Evolutionary conservation across 2,888 invertebrate species (phyloP).

Genomic region (Sesamia inferens): DNA sequence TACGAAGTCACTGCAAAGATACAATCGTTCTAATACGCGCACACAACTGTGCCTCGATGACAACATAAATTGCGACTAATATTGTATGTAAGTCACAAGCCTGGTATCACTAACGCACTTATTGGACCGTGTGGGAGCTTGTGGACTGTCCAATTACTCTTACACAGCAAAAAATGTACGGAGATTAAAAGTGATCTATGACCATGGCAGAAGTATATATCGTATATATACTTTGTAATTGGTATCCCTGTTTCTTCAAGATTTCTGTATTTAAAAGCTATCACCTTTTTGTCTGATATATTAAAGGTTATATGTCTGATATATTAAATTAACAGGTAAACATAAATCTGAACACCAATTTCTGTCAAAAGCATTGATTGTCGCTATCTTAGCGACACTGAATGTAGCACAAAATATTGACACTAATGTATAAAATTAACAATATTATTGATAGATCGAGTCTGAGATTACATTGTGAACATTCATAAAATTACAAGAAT

Average conservation of each 20-base stretch:
- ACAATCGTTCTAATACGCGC: constrained; percentile 24
- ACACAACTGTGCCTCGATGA: constrained; percentile 14
- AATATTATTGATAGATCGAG: background rate
- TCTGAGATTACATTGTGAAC: background rate
- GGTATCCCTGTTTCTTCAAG: background rate
- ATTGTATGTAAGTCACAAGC: constrained; percentile 10
- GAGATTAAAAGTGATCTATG: background rate
- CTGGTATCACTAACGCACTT: background rate
- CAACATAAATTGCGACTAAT: constrained; percentile 6
- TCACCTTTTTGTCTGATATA: background rate
- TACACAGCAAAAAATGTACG: background rate
- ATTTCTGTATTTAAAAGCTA: background rate
- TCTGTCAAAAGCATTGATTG: no score
- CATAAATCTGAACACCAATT: background rate
- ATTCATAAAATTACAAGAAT: background rate
- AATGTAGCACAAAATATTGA: no score
- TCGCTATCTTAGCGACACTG: background rate
- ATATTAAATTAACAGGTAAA: background rate
- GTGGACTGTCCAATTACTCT: background rate
- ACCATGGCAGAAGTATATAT: background rate
- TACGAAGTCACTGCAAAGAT: constrained; percentile 7
- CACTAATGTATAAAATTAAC: background rate
- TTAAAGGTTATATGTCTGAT: background rate
- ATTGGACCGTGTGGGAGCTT: background rate
- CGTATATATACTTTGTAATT: background rate